Base-by-base conservation (phyloP, 2,797 vertebrate genomes). In the Sebastes matsubarae region DNA sequence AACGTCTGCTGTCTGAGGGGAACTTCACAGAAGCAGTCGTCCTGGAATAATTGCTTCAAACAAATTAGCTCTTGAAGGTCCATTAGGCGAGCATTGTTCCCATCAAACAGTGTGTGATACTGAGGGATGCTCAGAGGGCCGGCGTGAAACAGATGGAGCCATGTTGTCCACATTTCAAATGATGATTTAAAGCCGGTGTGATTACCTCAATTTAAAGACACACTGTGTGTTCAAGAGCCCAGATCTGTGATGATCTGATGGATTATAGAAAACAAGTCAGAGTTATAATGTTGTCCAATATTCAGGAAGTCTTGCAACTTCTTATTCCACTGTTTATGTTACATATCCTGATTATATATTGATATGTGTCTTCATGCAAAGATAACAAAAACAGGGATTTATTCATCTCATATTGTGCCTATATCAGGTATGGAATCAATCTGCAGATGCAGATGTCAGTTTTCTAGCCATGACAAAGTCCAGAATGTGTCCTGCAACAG, bases 41-140 rank as follows among this genome's bases (percentile, higher is more conserved):
- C 76, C 84, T 85, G 72, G 83, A 92, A 91, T 94, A 94, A 94
- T 92, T 94, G 90, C 90, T 83, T 91, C 88, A 92, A 93, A 93
- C 91, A 92, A 94, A 94, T 94, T 79, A 92, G 87, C 89, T 91
- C 80, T 92, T 93, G 90, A 92, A 91, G 92, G 90, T 92, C 91
- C 92, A 94, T 94, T 93, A 93, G 92, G 82, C 88, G 84, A 89
- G 87, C 79, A 83, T 88, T 89, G 87, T 88, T 82, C 84, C 58
- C 85, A 82, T 85, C 87, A 90, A 94, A 93, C 89, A 82, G 82
- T 82, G 77, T 90, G 90, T 66, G 81, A 89, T 92, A 91, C 85
- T 55, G 87, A 89, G 67, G 66, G 88, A 87, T 86, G 89, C 88
- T 93, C 73, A 76, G 89, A 91, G 83, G 89, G 85, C 77, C 83